Conservation (phyloP, 2,797 vertebrate genomes). For the Gallinago solitaria region DNA sequence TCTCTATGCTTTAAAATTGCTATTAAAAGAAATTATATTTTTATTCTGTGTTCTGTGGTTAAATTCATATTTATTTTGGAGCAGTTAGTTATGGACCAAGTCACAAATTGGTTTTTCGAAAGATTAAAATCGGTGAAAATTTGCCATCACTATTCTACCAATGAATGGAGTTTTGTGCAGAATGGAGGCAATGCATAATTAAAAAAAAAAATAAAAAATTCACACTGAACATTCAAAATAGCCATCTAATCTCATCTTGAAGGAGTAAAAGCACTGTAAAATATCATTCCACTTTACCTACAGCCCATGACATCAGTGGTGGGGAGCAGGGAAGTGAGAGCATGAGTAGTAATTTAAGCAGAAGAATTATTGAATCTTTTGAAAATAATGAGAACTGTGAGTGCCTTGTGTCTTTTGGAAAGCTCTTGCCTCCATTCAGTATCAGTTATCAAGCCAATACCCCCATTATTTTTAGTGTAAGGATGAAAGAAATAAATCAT, state of each 20-base stretch:
- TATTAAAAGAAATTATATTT: background rate
- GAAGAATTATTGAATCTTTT: background rate
- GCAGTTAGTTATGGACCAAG: background rate
- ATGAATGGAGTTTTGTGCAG: background rate
- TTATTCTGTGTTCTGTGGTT: background rate
- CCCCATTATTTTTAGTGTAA: background rate
- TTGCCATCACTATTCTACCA: background rate
- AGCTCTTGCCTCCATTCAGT: background rate
- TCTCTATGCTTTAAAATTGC: background rate
- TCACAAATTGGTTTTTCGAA: background rate
- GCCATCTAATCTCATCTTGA: background rate
- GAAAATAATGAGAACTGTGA: background rate
- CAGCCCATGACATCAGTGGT: background rate
- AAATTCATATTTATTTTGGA: conserved; percentile 7
- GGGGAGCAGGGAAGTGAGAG: background rate
- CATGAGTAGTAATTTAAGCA: background rate
- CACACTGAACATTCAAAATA: background rate
- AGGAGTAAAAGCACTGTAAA: background rate
- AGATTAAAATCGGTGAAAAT: background rate
- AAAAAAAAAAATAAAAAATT: background rate
- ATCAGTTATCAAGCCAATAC: background rate
- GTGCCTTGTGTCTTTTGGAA: background rate
- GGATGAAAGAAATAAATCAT: conserved; percentile 36
- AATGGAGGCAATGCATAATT: background rate
- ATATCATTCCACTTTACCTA: background rate